phyloP scores from a whole-genome alignment of 2,888 invertebrate genomes.

The Acanthacorydalis orientalis region DNA sequence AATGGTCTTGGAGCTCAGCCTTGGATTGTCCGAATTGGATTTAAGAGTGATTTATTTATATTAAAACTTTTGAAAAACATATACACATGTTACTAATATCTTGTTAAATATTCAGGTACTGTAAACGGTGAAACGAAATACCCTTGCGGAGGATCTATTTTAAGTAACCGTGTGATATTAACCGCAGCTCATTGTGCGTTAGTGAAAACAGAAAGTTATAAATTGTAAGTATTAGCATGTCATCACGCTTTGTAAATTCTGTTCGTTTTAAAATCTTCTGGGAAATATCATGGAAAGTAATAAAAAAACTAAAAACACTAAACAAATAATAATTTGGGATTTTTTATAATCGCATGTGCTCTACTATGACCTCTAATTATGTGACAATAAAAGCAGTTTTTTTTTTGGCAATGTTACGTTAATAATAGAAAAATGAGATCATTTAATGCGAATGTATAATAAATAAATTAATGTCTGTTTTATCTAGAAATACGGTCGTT shows the following conservation, averaged over 20 bases:
- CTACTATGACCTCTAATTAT: too few species aligned
- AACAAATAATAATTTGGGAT: too few species aligned
- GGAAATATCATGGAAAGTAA: too few species aligned
- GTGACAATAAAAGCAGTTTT: too few species aligned
- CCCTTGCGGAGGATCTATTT: constrained; percentile 61
- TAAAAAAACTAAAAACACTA: too few species aligned
- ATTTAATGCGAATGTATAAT: too few species aligned
- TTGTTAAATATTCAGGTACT: constrained; percentile 33
- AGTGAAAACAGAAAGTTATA: constrained; percentile 57
- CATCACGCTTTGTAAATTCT: too few species aligned
- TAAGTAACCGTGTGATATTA: constrained; percentile 39
- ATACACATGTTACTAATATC: too few species aligned
- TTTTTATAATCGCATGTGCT: too few species aligned
- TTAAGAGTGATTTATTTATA: constrained; percentile 41
- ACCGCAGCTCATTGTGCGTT: constrained; percentile 69
- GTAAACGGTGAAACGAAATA: constrained; percentile 50
- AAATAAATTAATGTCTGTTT: not conserved
- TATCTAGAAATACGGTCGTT: constrained; percentile 47
- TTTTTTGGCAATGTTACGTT: too few species aligned
- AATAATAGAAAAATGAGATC: too few species aligned
- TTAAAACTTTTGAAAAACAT: not conserved
- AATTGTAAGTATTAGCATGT: constrained; percentile 39
- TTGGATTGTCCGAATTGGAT: constrained; percentile 60
- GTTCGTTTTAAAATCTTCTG: too few species aligned
- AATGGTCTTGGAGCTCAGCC: constrained; percentile 56